Evolutionary conservation across 2,888 invertebrate genomes (phyloP).

Genomic region (Cerceris ruficornis): DNA sequence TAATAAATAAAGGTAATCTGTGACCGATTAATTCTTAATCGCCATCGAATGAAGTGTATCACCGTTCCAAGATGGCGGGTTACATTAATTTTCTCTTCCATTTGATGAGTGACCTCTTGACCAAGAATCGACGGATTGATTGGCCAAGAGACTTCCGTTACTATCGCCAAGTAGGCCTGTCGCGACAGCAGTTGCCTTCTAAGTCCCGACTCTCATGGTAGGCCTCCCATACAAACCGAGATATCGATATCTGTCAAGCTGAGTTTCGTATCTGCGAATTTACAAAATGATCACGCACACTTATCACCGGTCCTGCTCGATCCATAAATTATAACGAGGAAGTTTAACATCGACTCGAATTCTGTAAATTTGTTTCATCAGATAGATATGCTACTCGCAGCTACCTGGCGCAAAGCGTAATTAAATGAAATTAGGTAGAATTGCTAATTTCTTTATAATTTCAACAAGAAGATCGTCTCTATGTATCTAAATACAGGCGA

Average conservation of each 20-base stretch:
- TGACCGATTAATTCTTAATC: too few species aligned
- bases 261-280: conserved; percentile 57
- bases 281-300: conserved; percentile 78
- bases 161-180: conserved; percentile 60
- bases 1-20: too few species aligned
- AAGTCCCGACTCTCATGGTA: conserved; percentile 51
- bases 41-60: neutral
- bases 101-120: conserved; percentile 64
- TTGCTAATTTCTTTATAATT: too few species aligned
- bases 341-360: neutral
- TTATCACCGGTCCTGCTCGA: neutral
- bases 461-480: too few species aligned
- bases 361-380: too few species aligned
- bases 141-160: conserved; percentile 66
- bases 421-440: too few species aligned
- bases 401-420: too few species aligned
- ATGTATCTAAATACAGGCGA: too few species aligned
- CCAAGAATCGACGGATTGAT: conserved; percentile 65
- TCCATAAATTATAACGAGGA: neutral
- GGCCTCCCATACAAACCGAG: conserved; percentile 36
- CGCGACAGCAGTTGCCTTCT: conserved; percentile 59
- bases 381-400: too few species aligned
- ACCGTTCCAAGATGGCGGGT: neutral
- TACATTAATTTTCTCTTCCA: conserved; percentile 54
- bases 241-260: conserved; percentile 22